Percentiles rank a stretch among this genome's conserved stretches.
Evolutionary conservation across 2,113 vertebrate species (phyloP).

Genomic region (Scolopax mira): DNA sequence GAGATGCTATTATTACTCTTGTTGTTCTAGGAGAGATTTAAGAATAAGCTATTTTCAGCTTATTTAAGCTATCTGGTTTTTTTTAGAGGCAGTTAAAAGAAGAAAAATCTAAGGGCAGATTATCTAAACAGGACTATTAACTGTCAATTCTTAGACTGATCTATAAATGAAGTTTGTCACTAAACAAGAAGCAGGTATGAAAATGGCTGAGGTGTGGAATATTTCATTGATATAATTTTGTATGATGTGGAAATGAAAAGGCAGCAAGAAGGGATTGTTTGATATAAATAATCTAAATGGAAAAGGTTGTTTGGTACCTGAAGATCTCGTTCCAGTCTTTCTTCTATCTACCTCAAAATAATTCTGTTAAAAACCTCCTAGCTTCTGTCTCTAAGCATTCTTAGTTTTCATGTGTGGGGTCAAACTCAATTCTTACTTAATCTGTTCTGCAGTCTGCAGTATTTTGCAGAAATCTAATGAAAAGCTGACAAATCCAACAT

Average conservation of each 20-base stretch:
- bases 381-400: background rate
- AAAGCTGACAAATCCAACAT: background rate
- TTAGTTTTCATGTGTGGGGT: background rate
- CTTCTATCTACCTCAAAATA: background rate
- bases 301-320: background rate
- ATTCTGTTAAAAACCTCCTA: background rate
- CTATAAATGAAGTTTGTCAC: background rate
- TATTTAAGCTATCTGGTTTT: background rate
- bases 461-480: background rate
- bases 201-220: background rate
- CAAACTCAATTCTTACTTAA: background rate
- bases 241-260: background rate
- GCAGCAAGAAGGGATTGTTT: background rate
- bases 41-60: conserved; percentile 1
- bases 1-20: conserved; percentile 6
- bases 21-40: background rate
- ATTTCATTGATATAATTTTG: background rate
- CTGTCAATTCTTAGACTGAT: background rate
- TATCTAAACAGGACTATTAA: background rate
- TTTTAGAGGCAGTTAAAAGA: background rate
- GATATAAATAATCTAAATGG: background rate
- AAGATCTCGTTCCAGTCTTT: background rate
- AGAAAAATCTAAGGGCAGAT: background rate
- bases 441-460: background rate
- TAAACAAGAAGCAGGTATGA: background rate